Evolutionary conservation across 2,113 vertebrate species (phyloP), one percentile per base, ranked within the genome.

Genomic region (Synchiropus splendidus): DNA sequence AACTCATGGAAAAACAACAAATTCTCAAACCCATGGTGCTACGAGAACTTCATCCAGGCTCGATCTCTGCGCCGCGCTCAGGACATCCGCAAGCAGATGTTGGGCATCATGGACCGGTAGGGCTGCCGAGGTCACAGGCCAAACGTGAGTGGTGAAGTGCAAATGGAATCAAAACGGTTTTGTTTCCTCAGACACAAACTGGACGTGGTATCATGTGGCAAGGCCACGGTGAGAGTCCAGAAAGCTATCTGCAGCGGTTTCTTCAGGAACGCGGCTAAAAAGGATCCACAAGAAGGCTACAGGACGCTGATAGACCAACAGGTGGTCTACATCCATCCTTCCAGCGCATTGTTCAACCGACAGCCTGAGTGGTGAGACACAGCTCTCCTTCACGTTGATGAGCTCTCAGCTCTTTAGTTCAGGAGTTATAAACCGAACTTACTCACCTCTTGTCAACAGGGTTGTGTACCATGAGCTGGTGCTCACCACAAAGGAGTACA

Each of bases 1-100:
- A 99, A 99, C 63, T 99, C 95, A 36, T 99, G 95, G 95, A 99
- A 99, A 70, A 99, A 99, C 54, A 99, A 99, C 59, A 99, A 99
- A 60, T 97, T 99, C 72, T 97, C 95, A 54, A 99, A 96, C 66
- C 93, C 95, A 2, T 98, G 95, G 95, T 99, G 95, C 69, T 99
- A 98, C 1, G 94, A 99, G 61, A 99, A 99, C 38, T 99, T 99
- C 33, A 98, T 98, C 69, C 95, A 99, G 78, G 95, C 94, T 1
- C 87, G 95, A 6, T 98, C 95, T 5, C 82, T 99, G 16, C 90
- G 91, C 18, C 75, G 95, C 35, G 93, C 88, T 0, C 95, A 98
- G 75, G 95, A 99, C 66, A 98, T 99, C 63, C 94, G 93, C 65
- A 99, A 99, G 53, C 95, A 99, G 79, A 99, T 99, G 95, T 45